These are phyloP conservation scores for Gasterosteus nipponicus DNA, from an alignment of 2,113 vertebrate genomes.

Conservation along the genomic window DNA sequence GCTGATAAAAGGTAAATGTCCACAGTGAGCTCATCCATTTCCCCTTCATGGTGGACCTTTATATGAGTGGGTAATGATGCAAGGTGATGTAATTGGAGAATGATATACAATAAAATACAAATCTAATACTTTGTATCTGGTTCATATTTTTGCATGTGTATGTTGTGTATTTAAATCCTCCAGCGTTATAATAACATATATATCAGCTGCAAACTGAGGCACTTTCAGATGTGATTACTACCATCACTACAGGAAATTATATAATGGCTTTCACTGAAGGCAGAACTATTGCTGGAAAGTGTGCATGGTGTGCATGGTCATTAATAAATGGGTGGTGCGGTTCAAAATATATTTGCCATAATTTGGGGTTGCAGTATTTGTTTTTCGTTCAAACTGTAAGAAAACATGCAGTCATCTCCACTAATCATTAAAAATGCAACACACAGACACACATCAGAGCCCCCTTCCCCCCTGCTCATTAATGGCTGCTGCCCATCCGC, in stretches of 20 bases:
- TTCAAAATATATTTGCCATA: not conserved
- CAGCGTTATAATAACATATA: not conserved
- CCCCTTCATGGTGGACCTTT: not conserved
- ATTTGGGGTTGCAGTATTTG: not conserved
- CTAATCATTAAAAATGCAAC: slow-evolving; percentile 46
- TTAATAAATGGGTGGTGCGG: not conserved
- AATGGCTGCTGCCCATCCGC: slow-evolving; percentile 62
- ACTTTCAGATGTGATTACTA: not conserved
- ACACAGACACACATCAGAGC: slow-evolving; percentile 33
- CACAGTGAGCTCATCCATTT: not conserved
- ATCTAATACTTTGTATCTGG: not conserved
- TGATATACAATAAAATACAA: not conserved
- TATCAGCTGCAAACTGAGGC: not conserved
- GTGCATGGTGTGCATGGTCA: not conserved
- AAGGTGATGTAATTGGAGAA: not conserved
- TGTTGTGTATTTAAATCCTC: not conserved
- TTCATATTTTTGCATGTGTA: not conserved
- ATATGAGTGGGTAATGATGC: not conserved
- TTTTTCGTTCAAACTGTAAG: slow-evolving; percentile 48
- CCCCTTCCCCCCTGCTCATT: slow-evolving; percentile 39
- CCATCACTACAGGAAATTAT: not conserved
- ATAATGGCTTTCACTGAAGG: not conserved
- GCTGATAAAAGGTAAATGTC: not conserved
- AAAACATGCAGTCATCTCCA: slow-evolving; percentile 51
- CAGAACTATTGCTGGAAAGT: not conserved